A percentile compares a stretch with the other conserved stretches of the same genome.
phyloP scores from a whole-genome alignment of 1,140 invertebrate genomes.

The Aleiodes sp. region DNA sequence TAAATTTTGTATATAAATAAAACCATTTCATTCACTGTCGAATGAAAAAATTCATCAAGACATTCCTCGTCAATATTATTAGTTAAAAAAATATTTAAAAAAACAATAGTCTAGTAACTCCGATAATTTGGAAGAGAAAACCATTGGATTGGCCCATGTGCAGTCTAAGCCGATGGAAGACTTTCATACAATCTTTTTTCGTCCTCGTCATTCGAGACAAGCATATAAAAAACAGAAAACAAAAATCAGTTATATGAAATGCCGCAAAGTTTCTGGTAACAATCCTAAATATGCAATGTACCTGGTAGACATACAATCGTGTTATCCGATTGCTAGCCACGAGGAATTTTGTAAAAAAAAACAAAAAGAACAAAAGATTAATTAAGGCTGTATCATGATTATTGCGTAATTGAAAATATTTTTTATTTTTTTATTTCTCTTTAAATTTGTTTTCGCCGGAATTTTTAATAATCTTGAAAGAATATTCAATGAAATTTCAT shows the following conservation, averaged over 20 bases:
- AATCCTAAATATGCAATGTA: conserved; percentile 59
- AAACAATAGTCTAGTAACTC: conserved; percentile 1
- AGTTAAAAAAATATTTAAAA: neutral
- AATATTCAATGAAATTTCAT: no score
- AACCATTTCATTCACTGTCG: neutral
- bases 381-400: conserved; percentile 9
- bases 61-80: conserved; percentile 15
- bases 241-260: conserved; percentile 21
- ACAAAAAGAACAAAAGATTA: conserved; percentile 17
- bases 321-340: conserved; percentile 50
- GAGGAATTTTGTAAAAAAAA: conserved; percentile 48
- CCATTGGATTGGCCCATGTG: no score
- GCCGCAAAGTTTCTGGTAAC: conserved; percentile 39
- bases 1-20: conserved; percentile 10
- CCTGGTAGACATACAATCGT: conserved; percentile 58
- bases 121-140: conserved; percentile 7
- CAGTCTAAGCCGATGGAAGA: neutral
- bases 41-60: neutral
- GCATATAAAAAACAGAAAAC: conserved; percentile 39
- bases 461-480: no score
- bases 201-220: neutral
- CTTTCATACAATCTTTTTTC: neutral
- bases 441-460: no score
- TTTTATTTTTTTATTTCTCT: no score
- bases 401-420: neutral